Evolutionary conservation across 2,888 invertebrate genomes (phyloP).

Genomic region (Ophion ellenae): DNA sequence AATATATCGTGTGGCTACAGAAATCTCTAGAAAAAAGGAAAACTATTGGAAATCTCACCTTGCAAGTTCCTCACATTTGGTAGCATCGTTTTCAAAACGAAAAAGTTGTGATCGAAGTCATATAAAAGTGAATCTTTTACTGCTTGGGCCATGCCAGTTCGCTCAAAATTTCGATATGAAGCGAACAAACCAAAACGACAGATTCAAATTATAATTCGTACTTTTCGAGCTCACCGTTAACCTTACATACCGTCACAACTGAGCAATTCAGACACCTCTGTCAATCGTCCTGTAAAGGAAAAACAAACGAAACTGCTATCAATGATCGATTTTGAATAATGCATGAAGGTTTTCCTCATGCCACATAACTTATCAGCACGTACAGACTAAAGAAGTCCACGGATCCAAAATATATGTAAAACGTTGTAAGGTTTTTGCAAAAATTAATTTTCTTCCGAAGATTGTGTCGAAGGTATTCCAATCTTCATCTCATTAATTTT

Average conservation of each 20-base stretch:
- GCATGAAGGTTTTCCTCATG: not conserved
- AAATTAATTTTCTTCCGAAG: too few relatives aligned
- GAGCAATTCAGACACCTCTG: not conserved
- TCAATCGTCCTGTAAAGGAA: not conserved
- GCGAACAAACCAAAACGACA: slow-evolving; percentile 21
- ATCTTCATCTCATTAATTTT: too few relatives aligned
- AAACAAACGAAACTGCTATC: slow-evolving; percentile 8
- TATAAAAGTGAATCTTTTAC: slow-evolving; percentile 76
- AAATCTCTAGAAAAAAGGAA: not conserved
- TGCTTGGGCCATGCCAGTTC: slow-evolving; percentile 64
- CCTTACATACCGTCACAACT: not conserved
- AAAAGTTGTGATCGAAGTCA: slow-evolving; percentile 85
- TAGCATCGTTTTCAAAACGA: slow-evolving; percentile 84
- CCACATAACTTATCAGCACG: too few relatives aligned
- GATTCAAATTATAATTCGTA: slow-evolving; percentile 27
- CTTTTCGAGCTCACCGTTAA: not conserved
- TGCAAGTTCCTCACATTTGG: slow-evolving; percentile 81
- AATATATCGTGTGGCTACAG: not conserved
- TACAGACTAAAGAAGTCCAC: too few relatives aligned
- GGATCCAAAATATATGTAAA: too few relatives aligned
- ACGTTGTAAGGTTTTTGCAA: too few relatives aligned
- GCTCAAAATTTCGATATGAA: not conserved
- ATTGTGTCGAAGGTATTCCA: too few relatives aligned
- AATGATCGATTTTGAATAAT: not conserved
- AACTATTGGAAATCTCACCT: slow-evolving; percentile 70